phyloP scores from a whole-genome alignment of 2,797 vertebrate species.

The Anolis apletophallus region DNA sequence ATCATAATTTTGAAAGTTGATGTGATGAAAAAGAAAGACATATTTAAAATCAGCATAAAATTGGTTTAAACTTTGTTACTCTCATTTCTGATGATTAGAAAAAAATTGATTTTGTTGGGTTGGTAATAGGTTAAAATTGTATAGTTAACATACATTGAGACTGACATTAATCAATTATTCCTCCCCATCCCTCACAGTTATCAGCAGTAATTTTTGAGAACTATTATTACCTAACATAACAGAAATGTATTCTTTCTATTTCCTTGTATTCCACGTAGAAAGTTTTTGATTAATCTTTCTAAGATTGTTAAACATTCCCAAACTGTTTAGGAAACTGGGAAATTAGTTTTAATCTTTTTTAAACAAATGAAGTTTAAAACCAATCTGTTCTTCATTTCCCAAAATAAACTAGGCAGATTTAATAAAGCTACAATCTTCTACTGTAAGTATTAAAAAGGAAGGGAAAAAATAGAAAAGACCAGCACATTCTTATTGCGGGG shows the following conservation, averaged over 20 bases:
- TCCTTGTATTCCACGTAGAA: conserved; percentile 39
- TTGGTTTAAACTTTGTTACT: no score
- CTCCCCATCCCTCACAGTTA: not conserved
- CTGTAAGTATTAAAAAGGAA: conserved; percentile 30
- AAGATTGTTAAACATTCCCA: conserved; percentile 44
- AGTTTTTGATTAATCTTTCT: conserved; percentile 53
- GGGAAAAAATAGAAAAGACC: conserved; percentile 18
- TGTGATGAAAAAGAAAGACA: no score
- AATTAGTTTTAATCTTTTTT: conserved; percentile 63
- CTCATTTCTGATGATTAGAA: no score
- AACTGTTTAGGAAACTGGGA: conserved; percentile 51
- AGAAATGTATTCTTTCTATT: conserved; percentile 53
- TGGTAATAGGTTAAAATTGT: conserved; percentile 28
- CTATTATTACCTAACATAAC: conserved; percentile 31
- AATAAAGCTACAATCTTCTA: conserved; percentile 24
- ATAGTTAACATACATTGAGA: conserved; percentile 33
- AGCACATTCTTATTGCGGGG: conserved; percentile 27
- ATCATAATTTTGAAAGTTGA: no score
- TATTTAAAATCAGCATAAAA: no score
- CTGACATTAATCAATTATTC: conserved; percentile 22
- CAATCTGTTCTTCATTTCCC: conserved; percentile 52
- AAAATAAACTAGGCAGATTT: conserved; percentile 56
- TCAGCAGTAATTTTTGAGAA: conserved; percentile 31
- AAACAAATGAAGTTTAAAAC: conserved; percentile 52
- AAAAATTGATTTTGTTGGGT: no score